Conservation (phyloP, 2,888 invertebrate species). For the Apodemia duryi region DNA sequence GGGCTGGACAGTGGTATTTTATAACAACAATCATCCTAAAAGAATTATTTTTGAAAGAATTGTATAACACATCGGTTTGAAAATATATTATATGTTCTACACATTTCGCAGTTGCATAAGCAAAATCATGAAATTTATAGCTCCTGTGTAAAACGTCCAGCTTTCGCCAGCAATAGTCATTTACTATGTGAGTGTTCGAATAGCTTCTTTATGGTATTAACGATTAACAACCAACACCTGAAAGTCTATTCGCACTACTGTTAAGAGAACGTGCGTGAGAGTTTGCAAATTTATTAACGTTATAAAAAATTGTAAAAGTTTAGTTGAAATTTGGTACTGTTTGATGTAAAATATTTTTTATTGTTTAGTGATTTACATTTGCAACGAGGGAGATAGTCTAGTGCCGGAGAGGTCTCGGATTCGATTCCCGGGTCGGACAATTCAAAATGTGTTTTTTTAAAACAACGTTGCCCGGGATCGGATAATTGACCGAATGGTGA, state of each 20-base stretch:
- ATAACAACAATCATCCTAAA: no score
- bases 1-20: no score
- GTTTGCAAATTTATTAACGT: not conserved
- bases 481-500: no score
- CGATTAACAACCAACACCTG: constrained; percentile 4
- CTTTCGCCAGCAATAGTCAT: constrained; percentile 3
- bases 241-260: not conserved
- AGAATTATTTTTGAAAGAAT: not conserved
- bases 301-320: no score
- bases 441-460: no score
- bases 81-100: not conserved
- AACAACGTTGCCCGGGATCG: no score
- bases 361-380: no score
- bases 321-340: no score
- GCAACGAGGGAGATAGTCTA: no score
- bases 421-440: no score
- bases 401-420: no score
- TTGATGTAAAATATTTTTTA: no score
- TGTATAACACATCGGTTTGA: not conserved
- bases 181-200: constrained; percentile 2
- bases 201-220: constrained; percentile 4
- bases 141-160: not conserved
- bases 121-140: not conserved
- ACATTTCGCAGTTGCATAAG: not conserved
- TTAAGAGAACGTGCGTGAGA: not conserved